phyloP scores from a whole-genome alignment of 1,140 invertebrate species.

The Drosophila quadrilineata region DNA sequence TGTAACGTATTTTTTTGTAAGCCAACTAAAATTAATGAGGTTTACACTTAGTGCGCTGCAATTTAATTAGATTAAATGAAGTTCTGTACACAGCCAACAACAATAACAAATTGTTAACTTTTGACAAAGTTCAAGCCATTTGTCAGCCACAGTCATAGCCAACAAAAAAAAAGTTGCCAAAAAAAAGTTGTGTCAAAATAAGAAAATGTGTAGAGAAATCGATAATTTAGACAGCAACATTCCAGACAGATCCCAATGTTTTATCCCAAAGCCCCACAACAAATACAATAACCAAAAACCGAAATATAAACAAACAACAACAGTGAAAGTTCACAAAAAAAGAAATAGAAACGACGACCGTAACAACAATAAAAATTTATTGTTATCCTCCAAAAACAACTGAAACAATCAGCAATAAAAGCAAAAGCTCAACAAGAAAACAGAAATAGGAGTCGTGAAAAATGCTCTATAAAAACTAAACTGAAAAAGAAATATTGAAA shows the following conservation, averaged over 20 bases:
- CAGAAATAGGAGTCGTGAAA: background rate
- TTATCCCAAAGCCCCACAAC: slow-evolving; percentile 21
- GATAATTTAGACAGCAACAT: slow-evolving; percentile 42
- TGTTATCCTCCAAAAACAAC: slow-evolving; percentile 67
- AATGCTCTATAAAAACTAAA: background rate
- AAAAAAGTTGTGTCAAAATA: slow-evolving; percentile 23
- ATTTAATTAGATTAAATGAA: slow-evolving; percentile 62
- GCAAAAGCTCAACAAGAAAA: slow-evolving; percentile 17
- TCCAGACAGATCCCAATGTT: slow-evolving; percentile 5
- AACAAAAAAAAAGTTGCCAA: slow-evolving; percentile 25
- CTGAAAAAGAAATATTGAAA: background rate
- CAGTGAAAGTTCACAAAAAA: too few species aligned
- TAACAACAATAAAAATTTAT: slow-evolving; percentile 74
- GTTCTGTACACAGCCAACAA: slow-evolving; percentile 29
- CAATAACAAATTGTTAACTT: slow-evolving; percentile 24
- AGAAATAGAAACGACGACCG: slow-evolving; percentile 42
- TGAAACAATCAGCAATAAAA: slow-evolving; percentile 77
- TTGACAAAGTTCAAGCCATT: slow-evolving; percentile 57
- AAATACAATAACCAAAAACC: slow-evolving; percentile 24
- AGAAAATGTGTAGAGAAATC: slow-evolving; percentile 47
- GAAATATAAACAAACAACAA: slow-evolving; percentile 48
- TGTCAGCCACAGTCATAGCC: slow-evolving; percentile 46
- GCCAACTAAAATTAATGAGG: slow-evolving; percentile 50
- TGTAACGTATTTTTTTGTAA: slow-evolving; percentile 26
- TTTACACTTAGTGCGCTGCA: slow-evolving; percentile 43